A percentile compares a stretch with the other conserved stretches of the same genome.
phyloP scores from a whole-genome alignment of 2,113 vertebrate species.

The Phalacrocorax pelagicus region DNA sequence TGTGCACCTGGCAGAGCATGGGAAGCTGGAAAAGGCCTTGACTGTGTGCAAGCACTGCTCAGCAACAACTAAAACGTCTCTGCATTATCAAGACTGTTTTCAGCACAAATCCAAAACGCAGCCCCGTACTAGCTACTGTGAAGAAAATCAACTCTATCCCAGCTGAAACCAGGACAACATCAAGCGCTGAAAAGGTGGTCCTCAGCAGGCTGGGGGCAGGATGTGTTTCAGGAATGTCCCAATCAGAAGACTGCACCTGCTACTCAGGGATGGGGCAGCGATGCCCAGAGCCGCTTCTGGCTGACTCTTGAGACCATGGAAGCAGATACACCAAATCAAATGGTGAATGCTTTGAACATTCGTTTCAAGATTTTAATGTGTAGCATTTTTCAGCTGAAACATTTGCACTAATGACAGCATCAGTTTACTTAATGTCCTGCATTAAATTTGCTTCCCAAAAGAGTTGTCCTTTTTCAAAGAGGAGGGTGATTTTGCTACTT shows the following conservation, averaged over 20 bases:
- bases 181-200: background rate
- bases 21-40: no score
- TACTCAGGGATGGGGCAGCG: background rate
- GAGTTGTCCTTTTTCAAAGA: slow-evolving; percentile 18
- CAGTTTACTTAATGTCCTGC: slow-evolving; percentile 72
- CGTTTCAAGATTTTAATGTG: slow-evolving; percentile 57
- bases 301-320: background rate
- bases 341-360: slow-evolving; percentile 14
- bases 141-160: no score
- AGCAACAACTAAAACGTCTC: no score
- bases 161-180: no score
- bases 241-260: background rate
- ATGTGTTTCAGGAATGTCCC: background rate
- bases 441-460: slow-evolving; percentile 56
- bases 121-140: no score
- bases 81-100: no score
- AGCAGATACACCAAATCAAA: slow-evolving; percentile 38
- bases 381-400: slow-evolving; percentile 62
- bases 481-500: background rate
- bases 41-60: no score
- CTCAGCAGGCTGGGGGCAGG: background rate
- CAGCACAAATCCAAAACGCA: no score
- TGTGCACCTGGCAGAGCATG: no score
- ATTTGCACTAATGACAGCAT: slow-evolving; percentile 71
- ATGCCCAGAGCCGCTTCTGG: background rate